Evolutionary conservation across 1,140 invertebrate genomes (phyloP).

Genomic region (Parasteatoda tepidariorum): DNA sequence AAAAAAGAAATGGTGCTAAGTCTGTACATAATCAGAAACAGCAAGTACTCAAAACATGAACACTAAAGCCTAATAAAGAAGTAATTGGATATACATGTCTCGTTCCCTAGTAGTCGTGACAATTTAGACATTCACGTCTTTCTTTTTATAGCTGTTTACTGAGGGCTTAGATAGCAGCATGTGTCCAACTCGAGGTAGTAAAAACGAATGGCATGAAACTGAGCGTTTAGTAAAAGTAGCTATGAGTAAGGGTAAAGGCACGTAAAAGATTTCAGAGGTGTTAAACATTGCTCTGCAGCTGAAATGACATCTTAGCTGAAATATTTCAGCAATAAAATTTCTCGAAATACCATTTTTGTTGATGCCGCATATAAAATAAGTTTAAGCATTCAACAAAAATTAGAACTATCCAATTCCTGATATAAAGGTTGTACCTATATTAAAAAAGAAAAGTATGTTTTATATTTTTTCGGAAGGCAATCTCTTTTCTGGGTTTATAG

Average conservation of each 20-base stretch:
- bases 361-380: too few relatives aligned
- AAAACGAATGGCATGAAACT: conserved; percentile 13
- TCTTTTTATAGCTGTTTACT: conserved; percentile 15
- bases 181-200: conserved; percentile 1
- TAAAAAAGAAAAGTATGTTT: too few relatives aligned
- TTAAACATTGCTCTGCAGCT: not conserved
- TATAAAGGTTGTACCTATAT: too few relatives aligned
- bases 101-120: not conserved
- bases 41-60: not conserved
- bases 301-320: too few relatives aligned
- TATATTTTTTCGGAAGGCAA: too few relatives aligned
- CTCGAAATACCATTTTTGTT: too few relatives aligned
- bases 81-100: conserved; percentile 23
- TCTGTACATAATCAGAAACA: too few relatives aligned
- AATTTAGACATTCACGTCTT: not conserved
- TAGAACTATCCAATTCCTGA: too few relatives aligned
- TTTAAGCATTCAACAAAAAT: too few relatives aligned
- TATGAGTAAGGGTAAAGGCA: not conserved
- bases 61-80: conserved; percentile 10
- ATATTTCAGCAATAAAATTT: too few relatives aligned
- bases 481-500: too few relatives aligned
- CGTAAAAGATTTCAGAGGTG: not conserved
- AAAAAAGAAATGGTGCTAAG: too few relatives aligned
- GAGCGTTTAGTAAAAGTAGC: not conserved
- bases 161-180: not conserved